Base-by-base conservation (phyloP, 1,140 invertebrate species). In the Ceratina japonica region DNA sequence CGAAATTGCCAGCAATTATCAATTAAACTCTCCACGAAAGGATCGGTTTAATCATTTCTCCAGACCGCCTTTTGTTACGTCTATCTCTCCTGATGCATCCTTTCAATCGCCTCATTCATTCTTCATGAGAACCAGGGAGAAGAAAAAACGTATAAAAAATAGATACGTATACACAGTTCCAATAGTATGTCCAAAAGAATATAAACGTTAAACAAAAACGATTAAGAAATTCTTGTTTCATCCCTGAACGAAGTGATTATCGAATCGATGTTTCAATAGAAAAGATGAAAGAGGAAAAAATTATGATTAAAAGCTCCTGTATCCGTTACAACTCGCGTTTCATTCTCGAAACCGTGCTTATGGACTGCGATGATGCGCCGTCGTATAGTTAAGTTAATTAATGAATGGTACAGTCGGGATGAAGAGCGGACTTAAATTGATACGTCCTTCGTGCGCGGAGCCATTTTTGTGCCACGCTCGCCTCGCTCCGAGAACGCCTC, bases 331-430 rank as follows among this genome's bases (percentile, higher is more conserved):
- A 69, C 75, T 82, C 80, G 83, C 86, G 82, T 87, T 87, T 87
- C 87, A 84, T 89, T 77, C 85, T 84, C 78, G 80, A 86, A 83
- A 86, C 73, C 81, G 75, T 85, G 86, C 86, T 88, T 89, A 89
- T 89, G 85, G 84, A 86, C 81, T 76, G 86, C 83, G 83, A 90
- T 89, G 89, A 90, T 90, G 88, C 86, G 86, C 85, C 84, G 89
- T 91, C 87, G 89, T 90, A 87, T 91, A 91, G 91, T 92, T 92
- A 91, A 92, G 90, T 92, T 91, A 91, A 92, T 92, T 92, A 92
- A 92, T 91, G 90, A 91, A 92, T 91, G 89, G 90, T 91, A 91
- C 89, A 91, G 90, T 90, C 90, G 87, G 87, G 85, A 89, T 85
- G 89, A 86, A 91, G 90, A 91, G 91, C 89, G 87, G 85, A 86